Base-by-base conservation (phyloP, 64 coral and sea anemone genomes). In the Dendronephthya gigantea region DNA sequence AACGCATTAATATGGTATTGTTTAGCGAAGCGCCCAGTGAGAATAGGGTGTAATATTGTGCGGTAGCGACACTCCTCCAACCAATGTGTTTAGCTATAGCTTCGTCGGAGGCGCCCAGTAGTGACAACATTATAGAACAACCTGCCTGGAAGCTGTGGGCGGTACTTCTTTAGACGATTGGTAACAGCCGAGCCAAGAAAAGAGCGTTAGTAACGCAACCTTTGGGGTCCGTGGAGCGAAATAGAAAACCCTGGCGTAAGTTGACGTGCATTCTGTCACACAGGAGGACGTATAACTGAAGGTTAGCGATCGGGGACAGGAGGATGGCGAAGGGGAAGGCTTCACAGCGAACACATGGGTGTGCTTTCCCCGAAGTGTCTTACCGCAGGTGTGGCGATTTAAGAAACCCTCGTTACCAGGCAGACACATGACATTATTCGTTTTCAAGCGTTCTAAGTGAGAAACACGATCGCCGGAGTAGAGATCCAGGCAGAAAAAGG, bases 401-500 rank as follows among this genome's bases (percentile, higher is more conserved):
- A 45, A 45, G n/a, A 45, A 22, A 13, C 65, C 88, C n/a, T 90
- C 28, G 14, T 33, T 49, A 32, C 85, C 48, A 0, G 68, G 83
- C 22, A 85, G 83, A 37, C 12, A 13, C 0, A 50, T 37, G 6
- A 90, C 43, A 27, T 93, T 88, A 52, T 87, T 79, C 1, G 88
- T 87, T 12, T 59, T 62, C 15, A 75, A 23, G 9, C 88, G 19
- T 88, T n/a, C 92, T 27, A 90, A 29, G 28, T 90, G 84, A 0
- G 84, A 87, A 33, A 36, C 88, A 16, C 65, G 22, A 22, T 90
- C 85, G 0, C 87, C 88, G 0, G 84, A 41, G 48, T 48, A 89
- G 48, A 89, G 89, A 7, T 89, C 87, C 9, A 92, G 23, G 12
- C 55, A 86, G 32, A 93, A 90, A 13, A 93, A 93, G 4, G 85